These are phyloP conservation scores for Heliothis peltigera DNA, from an alignment of 2,888 invertebrate genomes.

Conservation along the genomic window DNA sequence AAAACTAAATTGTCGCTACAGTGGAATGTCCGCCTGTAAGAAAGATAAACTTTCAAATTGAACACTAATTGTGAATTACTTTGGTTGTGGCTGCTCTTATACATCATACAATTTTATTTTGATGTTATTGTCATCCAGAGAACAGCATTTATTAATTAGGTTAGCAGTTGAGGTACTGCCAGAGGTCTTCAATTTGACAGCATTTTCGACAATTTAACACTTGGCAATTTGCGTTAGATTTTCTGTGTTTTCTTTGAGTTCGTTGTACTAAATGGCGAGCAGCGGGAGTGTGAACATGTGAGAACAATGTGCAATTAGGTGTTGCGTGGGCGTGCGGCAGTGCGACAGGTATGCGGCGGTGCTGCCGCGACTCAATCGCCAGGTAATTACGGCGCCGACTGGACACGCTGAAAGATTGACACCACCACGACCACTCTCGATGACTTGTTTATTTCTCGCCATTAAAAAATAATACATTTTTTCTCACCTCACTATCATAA, in stretches of 20 bases:
- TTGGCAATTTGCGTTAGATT: conserved; percentile 37
- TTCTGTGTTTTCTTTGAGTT: conserved; percentile 61
- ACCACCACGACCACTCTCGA: conserved; percentile 70
- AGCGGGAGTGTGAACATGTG: conserved; percentile 76
- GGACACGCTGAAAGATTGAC: conserved; percentile 84
- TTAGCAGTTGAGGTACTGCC: neutral
- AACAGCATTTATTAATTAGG: conserved; percentile 32
- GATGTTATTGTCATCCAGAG: conserved; percentile 39
- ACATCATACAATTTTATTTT: conserved; percentile 35
- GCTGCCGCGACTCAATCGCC: conserved; percentile 67
- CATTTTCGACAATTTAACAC: conserved; percentile 60
- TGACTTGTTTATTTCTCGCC: conserved; percentile 82
- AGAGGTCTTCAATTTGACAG: conserved; percentile 13
- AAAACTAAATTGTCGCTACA: conserved; percentile 75
- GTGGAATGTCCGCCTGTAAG: conserved; percentile 67
- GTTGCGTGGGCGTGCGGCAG: conserved; percentile 71
- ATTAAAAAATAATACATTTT: conserved; percentile 72
- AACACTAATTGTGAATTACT: conserved; percentile 46
- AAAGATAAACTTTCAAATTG: conserved; percentile 60
- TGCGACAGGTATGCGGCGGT: conserved; percentile 66
- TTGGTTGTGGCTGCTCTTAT: conserved; percentile 17
- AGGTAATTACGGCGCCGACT: conserved; percentile 82
- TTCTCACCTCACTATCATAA: conserved; percentile 71
- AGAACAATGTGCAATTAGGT: conserved; percentile 80
- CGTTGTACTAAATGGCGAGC: conserved; percentile 69